phyloP scores from a whole-genome alignment of 2,113 vertebrate genomes.

The Salvelinus sp. region DNA sequence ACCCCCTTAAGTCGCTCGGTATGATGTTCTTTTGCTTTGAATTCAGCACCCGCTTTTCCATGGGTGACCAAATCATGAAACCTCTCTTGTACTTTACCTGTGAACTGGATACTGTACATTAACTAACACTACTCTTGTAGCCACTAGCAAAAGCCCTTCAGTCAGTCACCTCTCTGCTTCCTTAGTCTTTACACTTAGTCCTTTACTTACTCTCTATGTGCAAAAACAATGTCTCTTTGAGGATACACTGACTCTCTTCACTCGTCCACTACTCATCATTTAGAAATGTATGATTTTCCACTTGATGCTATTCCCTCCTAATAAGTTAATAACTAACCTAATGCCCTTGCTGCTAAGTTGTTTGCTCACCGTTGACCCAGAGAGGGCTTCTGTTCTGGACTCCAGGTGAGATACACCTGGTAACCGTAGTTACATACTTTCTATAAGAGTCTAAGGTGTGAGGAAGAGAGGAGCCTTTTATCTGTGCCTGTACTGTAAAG shows the following conservation, averaged over 20 bases:
- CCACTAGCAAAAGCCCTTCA: background rate
- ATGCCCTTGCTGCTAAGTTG: constrained; percentile 29
- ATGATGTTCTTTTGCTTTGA: too few relatives aligned
- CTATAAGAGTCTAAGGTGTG: constrained; percentile 27
- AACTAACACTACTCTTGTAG: background rate
- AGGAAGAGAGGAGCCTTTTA: constrained; percentile 36
- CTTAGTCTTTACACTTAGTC: constrained; percentile 8
- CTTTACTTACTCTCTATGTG: too few relatives aligned
- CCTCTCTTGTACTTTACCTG: constrained; percentile 17
- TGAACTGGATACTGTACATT: background rate
- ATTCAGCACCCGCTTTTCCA: constrained; percentile 23
- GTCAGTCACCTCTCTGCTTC: constrained; percentile 14
- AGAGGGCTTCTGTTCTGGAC: constrained; percentile 39
- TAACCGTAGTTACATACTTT: constrained; percentile 21
- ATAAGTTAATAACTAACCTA: constrained; percentile 23
- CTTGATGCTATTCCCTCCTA: constrained; percentile 21
- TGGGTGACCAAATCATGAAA: constrained; percentile 34
- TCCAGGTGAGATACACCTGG: constrained; percentile 31
- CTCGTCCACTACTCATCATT: constrained; percentile 30
- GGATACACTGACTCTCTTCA: background rate
- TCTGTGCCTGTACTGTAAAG: constrained; percentile 30
- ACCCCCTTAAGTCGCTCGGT: constrained; percentile 2
- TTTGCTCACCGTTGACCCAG: constrained; percentile 32
- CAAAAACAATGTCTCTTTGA: too few relatives aligned
- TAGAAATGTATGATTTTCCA: constrained; percentile 16